These are phyloP conservation scores for Drosophila pseudoobscura DNA, from an alignment of 1,140 invertebrate genomes.

Conservation along the genomic window DNA sequence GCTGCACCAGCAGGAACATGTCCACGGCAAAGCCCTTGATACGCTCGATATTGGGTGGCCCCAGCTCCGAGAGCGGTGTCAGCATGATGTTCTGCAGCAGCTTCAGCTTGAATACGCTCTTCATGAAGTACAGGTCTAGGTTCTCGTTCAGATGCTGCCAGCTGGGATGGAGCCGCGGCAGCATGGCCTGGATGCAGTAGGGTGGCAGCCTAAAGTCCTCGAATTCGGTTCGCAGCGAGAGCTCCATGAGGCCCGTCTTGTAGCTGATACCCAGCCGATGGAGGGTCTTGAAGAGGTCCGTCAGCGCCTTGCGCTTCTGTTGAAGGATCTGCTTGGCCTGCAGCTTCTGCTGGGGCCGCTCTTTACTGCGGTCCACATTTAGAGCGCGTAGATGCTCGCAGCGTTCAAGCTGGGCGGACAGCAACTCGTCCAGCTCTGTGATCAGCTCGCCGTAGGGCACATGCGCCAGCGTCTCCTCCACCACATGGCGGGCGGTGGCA, in stretches of 20 bases:
- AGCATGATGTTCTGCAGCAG: conserved; percentile 87
- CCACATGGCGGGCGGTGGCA: conserved; percentile 86
- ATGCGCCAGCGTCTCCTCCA: conserved; percentile 85
- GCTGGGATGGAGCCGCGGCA: conserved; percentile 55
- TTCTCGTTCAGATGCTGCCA: conserved; percentile 68
- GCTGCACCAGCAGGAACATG: conserved; percentile 86
- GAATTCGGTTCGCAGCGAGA: conserved; percentile 81
- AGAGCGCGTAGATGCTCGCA: conserved; percentile 86
- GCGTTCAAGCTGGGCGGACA: conserved; percentile 87
- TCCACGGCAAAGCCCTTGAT: conserved; percentile 92
- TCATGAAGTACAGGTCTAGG: conserved; percentile 78
- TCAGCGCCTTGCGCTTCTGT: conserved; percentile 91
- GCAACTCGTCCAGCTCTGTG: conserved; percentile 86
- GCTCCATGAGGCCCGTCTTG: conserved; percentile 87
- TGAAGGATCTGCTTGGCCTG: conserved; percentile 92
- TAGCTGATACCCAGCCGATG: conserved; percentile 91
- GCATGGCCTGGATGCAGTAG: conserved; percentile 68
- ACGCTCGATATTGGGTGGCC: conserved; percentile 91
- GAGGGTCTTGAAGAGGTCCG: conserved; percentile 92
- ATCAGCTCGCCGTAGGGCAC: conserved; percentile 86
- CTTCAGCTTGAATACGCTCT: conserved; percentile 82
- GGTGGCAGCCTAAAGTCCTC: conserved; percentile 67
- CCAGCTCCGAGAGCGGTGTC: conserved; percentile 90
- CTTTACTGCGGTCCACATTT: conserved; percentile 86
- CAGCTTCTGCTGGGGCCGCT: conserved; percentile 90